These are phyloP conservation scores for Aramus guarauna DNA, from an alignment of 2,113 vertebrate species.

Conservation along the genomic window DNA sequence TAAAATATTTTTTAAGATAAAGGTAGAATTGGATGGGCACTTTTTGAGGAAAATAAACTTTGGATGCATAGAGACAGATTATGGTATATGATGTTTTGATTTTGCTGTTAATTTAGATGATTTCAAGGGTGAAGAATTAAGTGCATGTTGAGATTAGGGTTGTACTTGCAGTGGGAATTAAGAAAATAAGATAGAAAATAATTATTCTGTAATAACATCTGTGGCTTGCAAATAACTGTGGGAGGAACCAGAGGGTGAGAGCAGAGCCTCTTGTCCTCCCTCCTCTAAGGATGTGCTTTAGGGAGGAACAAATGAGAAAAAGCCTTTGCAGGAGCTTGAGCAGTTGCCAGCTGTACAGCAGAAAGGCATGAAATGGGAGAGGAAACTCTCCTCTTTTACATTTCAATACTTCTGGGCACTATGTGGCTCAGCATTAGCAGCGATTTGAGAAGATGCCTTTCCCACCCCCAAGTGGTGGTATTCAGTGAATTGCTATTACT, in stretches of 20 bases:
- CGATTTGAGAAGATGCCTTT: neutral
- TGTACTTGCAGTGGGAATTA: neutral
- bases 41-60: neutral
- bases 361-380: neutral
- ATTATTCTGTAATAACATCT: neutral
- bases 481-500: neutral
- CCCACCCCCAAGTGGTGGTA: neutral
- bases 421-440: neutral
- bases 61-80: neutral
- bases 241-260: neutral
- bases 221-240: neutral
- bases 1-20: neutral
- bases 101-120: neutral
- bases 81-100: neutral
- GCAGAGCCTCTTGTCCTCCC: neutral
- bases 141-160: rapidly evolving
- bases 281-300: neutral
- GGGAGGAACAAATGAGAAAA: neutral
- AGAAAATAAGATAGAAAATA: neutral
- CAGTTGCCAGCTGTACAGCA: neutral
- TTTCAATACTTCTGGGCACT: neutral
- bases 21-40: neutral
- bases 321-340: neutral
- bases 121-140: neutral
- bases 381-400: neutral